Conservation (phyloP, 2,113 vertebrate species). For the Tetrax tetrax region DNA sequence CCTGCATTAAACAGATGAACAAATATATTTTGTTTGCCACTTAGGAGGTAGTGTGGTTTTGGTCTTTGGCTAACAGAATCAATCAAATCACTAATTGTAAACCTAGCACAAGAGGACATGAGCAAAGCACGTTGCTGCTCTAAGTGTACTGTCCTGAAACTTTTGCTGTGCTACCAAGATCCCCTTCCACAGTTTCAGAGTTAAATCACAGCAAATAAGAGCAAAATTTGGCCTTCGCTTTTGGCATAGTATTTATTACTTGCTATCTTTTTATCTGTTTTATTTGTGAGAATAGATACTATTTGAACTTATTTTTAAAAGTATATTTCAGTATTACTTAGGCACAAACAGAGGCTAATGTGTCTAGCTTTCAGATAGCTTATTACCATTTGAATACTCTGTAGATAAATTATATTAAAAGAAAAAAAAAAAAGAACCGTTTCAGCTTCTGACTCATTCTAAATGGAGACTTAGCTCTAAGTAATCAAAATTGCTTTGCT, state of each 20-base stretch:
- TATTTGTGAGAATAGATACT: conserved; percentile 58
- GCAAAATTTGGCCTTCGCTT: background rate
- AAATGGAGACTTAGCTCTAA: conserved; percentile 87
- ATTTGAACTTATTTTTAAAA: conserved; percentile 56
- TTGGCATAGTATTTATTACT: conserved; percentile 25
- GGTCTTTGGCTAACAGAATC: conserved; percentile 26
- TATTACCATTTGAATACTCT: conserved; percentile 86
- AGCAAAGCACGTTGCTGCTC: background rate
- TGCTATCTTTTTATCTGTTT: conserved; percentile 61
- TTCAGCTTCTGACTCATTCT: conserved; percentile 75
- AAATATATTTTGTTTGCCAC: background rate
- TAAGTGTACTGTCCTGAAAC: background rate
- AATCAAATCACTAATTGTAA: conserved; percentile 20
- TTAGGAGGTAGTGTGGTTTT: conserved; percentile 5
- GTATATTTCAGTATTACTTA: conserved; percentile 62
- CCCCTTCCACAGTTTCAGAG: background rate
- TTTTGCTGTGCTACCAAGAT: background rate
- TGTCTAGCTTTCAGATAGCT: conserved; percentile 86
- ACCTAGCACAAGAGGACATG: background rate
- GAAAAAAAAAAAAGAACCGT: background rate
- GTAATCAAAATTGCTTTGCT: conserved; percentile 92
- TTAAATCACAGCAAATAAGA: background rate
- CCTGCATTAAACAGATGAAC: background rate
- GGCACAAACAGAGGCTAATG: conserved; percentile 75
- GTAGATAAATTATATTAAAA: conserved; percentile 78